These are phyloP conservation scores for Myocastor coypus DNA, from an alignment of 2,113 vertebrate genomes.

Conservation along the genomic window DNA sequence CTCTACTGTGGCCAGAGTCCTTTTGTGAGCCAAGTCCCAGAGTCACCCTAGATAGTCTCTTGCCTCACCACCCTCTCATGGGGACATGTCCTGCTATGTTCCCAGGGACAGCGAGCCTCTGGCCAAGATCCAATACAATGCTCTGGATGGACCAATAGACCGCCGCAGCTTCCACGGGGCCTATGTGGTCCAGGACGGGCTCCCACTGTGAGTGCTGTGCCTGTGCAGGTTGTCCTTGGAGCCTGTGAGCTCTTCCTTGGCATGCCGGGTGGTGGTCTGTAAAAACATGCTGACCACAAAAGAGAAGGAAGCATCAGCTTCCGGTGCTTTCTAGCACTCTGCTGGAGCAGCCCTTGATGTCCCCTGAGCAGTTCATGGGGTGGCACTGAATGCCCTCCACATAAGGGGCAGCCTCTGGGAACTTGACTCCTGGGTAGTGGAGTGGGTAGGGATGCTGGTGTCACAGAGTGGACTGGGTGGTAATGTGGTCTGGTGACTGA, in stretches of 20 bases:
- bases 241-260: neutral
- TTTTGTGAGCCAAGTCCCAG: neutral
- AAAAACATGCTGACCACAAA: neutral
- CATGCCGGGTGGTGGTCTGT: neutral
- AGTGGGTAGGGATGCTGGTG: neutral
- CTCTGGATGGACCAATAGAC: conserved; percentile 82
- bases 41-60: neutral
- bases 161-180: conserved; percentile 86
- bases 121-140: conserved; percentile 85
- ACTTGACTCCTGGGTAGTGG: too few species aligned
- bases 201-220: conserved; percentile 85
- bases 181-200: conserved; percentile 77
- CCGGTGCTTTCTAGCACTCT: rapidly evolving
- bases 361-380: neutral
- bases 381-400: neutral
- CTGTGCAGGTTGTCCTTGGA: neutral
- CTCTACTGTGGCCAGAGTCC: neutral
- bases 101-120: conserved; percentile 83
- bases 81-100: rapidly evolving
- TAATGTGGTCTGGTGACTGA: too few species aligned
- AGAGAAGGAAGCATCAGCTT: neutral
- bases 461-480: neutral
- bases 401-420: neutral
- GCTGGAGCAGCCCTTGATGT: neutral
- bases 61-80: rapidly evolving